Evolutionary conservation across 2,888 invertebrate genomes (phyloP).

Genomic region (Andrena dorsata): DNA sequence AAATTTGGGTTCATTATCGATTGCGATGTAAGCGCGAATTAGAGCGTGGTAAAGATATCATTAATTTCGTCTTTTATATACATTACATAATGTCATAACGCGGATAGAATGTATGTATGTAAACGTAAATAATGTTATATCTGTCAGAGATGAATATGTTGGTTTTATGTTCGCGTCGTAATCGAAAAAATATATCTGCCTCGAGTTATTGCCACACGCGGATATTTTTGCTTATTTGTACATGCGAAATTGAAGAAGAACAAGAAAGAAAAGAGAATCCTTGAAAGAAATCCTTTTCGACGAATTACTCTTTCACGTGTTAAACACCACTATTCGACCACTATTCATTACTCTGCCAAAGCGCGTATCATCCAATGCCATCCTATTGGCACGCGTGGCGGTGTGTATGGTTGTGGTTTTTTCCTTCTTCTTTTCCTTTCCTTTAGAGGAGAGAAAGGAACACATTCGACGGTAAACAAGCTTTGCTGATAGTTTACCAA

Average conservation of each 20-base stretch:
- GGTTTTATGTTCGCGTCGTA: neutral
- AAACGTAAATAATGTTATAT: neutral
- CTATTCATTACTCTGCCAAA: neutral
- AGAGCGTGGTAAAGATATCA: neutral
- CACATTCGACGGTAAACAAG: neutral
- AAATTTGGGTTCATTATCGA: too few relatives aligned
- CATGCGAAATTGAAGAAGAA: neutral
- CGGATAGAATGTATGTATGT: neutral
- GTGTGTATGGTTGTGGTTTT: neutral
- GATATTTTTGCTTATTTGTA: neutral
- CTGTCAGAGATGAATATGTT: slow-evolving; percentile 1
- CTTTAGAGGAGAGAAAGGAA: slow-evolving; percentile 19
- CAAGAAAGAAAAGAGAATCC: neutral
- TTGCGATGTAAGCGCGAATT: too few relatives aligned
- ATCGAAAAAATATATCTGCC: slow-evolving; percentile 1
- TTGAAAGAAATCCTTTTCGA: neutral
- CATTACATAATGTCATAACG: neutral
- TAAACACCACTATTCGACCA: neutral
- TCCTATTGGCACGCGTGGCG: neutral
- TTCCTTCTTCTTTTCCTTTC: neutral
- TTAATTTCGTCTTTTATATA: slow-evolving; percentile 16
- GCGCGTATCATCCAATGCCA: neutral
- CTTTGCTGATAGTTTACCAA: neutral
- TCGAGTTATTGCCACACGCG: neutral
- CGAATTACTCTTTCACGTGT: neutral